Percentiles rank a stretch among this genome's conserved stretches.
Evolutionary conservation across 2,888 invertebrate species (phyloP).

Genomic region (Cotesia congregata): DNA sequence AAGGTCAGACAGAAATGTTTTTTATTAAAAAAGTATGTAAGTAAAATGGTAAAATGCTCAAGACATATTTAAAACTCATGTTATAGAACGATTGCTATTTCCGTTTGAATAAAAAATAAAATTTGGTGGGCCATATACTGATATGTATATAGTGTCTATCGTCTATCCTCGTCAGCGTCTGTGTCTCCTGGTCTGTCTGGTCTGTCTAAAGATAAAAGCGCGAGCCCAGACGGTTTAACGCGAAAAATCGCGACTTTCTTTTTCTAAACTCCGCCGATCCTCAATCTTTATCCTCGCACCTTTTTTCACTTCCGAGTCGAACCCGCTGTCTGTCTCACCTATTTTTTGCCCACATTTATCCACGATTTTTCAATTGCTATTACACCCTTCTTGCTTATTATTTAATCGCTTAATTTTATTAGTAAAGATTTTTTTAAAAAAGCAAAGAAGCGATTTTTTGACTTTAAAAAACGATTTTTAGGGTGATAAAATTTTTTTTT

Average conservation of each 20-base stretch:
- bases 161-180: background rate
- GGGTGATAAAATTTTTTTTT: background rate
- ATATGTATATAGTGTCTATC: slow-evolving; percentile 15
- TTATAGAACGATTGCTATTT: slow-evolving; percentile 67
- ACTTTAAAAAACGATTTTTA: background rate
- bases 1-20: background rate
- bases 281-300: background rate
- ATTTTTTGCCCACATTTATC: too few species aligned
- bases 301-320: background rate
- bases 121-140: slow-evolving; percentile 40
- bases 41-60: background rate
- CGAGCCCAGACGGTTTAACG: slow-evolving; percentile 37
- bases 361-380: too few species aligned
- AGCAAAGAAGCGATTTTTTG: background rate
- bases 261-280: slow-evolving; percentile 1
- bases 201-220: slow-evolving; percentile 43
- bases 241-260: slow-evolving; percentile 20
- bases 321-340: too few species aligned
- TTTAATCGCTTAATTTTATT: too few species aligned
- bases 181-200: slow-evolving; percentile 37
- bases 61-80: slow-evolving; percentile 1
- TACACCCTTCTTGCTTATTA: too few species aligned
- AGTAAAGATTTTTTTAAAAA: too few species aligned
- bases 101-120: slow-evolving; percentile 59
- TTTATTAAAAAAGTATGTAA: background rate